A percentile compares a stretch with the other conserved stretches of the same genome.
Conservation (phyloP, 2,888 invertebrate genomes). For the Xylota segnis region DNA sequence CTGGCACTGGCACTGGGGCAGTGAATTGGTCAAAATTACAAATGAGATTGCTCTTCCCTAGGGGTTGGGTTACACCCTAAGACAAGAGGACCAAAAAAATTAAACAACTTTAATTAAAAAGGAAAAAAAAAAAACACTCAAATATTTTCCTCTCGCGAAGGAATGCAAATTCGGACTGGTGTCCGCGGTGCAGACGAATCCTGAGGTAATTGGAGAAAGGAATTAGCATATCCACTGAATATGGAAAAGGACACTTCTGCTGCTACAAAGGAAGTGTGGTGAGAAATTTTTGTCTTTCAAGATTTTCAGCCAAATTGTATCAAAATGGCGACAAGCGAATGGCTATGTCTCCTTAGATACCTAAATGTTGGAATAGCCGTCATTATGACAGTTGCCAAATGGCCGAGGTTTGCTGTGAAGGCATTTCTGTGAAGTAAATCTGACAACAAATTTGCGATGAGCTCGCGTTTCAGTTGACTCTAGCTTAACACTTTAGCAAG, state of each 20-base stretch:
- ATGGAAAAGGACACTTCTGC: slow-evolving; percentile 1
- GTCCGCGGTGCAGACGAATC: slow-evolving; percentile 6
- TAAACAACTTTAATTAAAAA: slow-evolving; percentile 65
- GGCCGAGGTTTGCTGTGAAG: no score
- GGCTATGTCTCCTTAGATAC: no score
- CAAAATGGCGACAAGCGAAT: no score
- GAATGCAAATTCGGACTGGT: slow-evolving; percentile 53
- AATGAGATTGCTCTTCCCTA: slow-evolving; percentile 58
- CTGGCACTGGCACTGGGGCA: slow-evolving; percentile 37
- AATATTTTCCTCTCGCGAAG: slow-evolving; percentile 19
- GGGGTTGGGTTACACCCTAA: slow-evolving; percentile 20
- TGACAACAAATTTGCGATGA: no score
- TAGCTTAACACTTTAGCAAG: no score
- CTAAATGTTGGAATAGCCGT: no score
- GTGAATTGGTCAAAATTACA: slow-evolving; percentile 68
- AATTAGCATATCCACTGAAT: slow-evolving; percentile 36
- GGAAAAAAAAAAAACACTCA: slow-evolving; percentile 24
- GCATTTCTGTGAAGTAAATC: no score
- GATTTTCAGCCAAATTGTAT: neutral
- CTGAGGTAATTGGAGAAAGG: slow-evolving; percentile 20
- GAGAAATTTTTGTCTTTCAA: neutral
- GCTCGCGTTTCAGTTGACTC: no score
- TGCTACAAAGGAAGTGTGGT: neutral
- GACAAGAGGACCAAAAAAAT: slow-evolving; percentile 10
- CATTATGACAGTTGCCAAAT: no score